phyloP scores from a whole-genome alignment of 2,797 vertebrate species.

The Carcharodon carcharias region DNA sequence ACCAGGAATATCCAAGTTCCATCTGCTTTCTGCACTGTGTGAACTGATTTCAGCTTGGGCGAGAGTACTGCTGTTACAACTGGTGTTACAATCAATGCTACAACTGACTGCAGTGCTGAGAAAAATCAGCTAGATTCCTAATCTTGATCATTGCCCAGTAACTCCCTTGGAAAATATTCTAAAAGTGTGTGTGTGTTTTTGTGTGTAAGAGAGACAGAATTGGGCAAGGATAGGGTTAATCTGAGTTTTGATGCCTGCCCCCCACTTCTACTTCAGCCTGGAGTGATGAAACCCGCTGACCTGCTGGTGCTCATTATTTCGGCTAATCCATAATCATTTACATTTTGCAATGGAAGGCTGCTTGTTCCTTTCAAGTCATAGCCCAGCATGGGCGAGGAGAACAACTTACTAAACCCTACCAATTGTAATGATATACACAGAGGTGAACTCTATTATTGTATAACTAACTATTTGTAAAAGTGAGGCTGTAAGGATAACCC shows the following conservation, averaged over 20 bases:
- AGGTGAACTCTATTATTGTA: neutral
- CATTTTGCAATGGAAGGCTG: neutral
- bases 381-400: no score
- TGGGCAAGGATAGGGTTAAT: neutral
- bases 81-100: neutral
- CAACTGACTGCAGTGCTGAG: neutral
- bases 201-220: no score
- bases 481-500: neutral
- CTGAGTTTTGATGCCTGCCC: neutral
- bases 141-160: neutral
- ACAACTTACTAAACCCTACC: neutral
- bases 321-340: neutral
- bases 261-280: no score
- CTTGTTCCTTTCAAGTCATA: neutral
- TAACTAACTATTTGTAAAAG: neutral
- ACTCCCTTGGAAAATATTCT: no score
- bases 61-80: neutral
- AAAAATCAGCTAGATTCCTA: neutral
- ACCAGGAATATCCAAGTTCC: neutral
- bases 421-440: neutral
- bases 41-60: neutral
- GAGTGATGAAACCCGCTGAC: neutral
- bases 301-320: neutral
- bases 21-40: neutral
- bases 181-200: neutral